Evolutionary conservation across 2,888 invertebrate species (phyloP), one percentile per base, ranked within the genome.

Genomic region (Melanophora roralis): DNA sequence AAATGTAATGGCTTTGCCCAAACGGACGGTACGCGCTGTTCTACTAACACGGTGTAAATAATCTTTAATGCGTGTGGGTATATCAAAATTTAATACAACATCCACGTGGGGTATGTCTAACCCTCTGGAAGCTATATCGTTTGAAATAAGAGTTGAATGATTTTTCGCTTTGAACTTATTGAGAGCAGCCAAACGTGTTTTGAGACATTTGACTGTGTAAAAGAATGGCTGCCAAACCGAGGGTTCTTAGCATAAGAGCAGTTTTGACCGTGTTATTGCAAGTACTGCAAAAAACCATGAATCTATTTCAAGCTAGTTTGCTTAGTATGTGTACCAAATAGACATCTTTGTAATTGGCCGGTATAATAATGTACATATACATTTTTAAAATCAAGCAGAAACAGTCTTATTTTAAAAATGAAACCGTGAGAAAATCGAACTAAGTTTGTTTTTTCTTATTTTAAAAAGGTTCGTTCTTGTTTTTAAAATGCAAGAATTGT

Each of bases 191-290:
- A 99, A 91, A 36, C 99, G 92, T 88, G 88, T 98, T 97, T 91
- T 99, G 99, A 12, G 96, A 95, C 98, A 99, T 98, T 91, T 99
- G 98, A 0, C 99, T 99, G 89, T 99, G 98, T n/a, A 99, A 91
- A 0, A 99, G 98, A 57, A 99, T 96, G 0, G 98, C 99, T 1
- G 95, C 94, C 78, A 99, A 92, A 7, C 99, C 98, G 11, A 99
- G 92, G 87, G 96, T 95, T 57, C 98, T 92, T 77, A 99, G 91
- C 90, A 99, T 92, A 40, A 98, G 91, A 0, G 98, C 97, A 0
- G 95, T 94, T 75, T 97, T 93, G 80, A 98, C 93, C 0, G 98
- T 97, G 86, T 96, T 95, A 76, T 95, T 96, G 89, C 99, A 99
- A 0, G 99, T 99, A 49, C 95, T 93, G 89, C 98, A 98, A 90